Percentiles rank a stretch among this genome's conserved stretches.
These are phyloP conservation scores for Ceratina japonica DNA, from an alignment of 1,140 invertebrate species.

Conservation along the genomic window DNA sequence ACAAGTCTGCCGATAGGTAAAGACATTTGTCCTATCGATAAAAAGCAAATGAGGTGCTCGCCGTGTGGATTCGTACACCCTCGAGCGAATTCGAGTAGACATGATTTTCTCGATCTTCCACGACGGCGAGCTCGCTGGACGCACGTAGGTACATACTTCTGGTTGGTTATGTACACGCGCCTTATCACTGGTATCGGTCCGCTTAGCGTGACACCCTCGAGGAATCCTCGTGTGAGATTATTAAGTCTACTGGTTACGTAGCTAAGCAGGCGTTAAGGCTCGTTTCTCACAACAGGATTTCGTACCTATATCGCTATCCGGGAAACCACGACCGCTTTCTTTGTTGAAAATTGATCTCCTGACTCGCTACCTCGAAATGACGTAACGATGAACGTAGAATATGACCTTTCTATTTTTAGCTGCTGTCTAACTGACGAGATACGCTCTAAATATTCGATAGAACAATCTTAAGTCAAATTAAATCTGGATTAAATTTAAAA, in stretches of 20 bases:
- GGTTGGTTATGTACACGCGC: slow-evolving; percentile 27
- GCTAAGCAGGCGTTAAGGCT: slow-evolving; percentile 8
- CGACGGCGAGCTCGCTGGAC: neutral
- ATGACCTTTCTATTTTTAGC: neutral
- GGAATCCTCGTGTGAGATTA: slow-evolving; percentile 45
- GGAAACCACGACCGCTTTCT: neutral
- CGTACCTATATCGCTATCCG: neutral
- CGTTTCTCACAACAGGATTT: slow-evolving; percentile 25
- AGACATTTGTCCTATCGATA: slow-evolving; percentile 17
- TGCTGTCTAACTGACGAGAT: neutral
- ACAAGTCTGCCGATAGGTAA: slow-evolving; percentile 23
- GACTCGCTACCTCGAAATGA: neutral
- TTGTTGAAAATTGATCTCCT: neutral
- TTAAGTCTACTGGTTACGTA: slow-evolving; percentile 34
- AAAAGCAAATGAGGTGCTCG: neutral
- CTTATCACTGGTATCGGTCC: slow-evolving; percentile 40
- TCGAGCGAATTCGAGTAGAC: neutral
- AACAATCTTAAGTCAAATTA: neutral
- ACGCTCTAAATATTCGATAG: neutral
- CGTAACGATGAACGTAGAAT: neutral
- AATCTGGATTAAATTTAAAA: neutral
- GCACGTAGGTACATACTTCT: neutral
- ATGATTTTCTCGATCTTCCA: slow-evolving; percentile 26
- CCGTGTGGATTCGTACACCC: neutral
- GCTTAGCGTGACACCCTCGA: slow-evolving; percentile 41